Base-by-base conservation (phyloP, 2,113 vertebrate species). In the Pterocles orientalis region DNA sequence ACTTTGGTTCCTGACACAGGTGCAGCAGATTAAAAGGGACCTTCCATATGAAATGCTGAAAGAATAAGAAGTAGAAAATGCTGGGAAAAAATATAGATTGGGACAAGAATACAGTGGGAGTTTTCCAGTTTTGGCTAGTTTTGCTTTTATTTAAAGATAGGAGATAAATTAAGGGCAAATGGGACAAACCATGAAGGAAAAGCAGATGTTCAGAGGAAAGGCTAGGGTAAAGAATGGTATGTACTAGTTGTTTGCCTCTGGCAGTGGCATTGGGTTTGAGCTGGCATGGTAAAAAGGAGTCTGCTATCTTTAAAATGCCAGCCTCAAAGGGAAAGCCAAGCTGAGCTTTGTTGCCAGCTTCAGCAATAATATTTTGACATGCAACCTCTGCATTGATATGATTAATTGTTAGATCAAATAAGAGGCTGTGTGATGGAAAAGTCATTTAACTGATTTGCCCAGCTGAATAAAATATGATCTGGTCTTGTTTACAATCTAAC, bases 391-490 rank as follows among this genome's bases (percentile, higher is more conserved):
- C 57, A 77, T 69, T 82, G 71, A 93, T 80, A 75, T 91, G 88
- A 96, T 77, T 96, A 94, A 95, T 77, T 83, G 82, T 84, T 92
- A 84, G 92, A 68, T 86, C 80, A 90, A 88, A 94, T 92, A 82
- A 91, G 88, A 85, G 53, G 14, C 68, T 0, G 1, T 62, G 39
- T 92, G 92, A 92, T 61, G 62, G 60, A 81, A 60, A 84, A 94
- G 56, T 88, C 34, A 78, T 94, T 92, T 75, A 86, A 81, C 68
- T 78, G 60, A 86, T 94, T 94, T 94, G 88, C 64, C 88, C 88
- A 83, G 88, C 51, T 66, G 31, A 86, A 68, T 86, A 26, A 93
- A 94, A 41, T 58, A 62, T 51, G 68, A 10, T 78, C 56, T 81
- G 70, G 9, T 78, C 65, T 91, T 86, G 60, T 82, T 93, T 86